These are phyloP conservation scores for Microcebus tavaratra DNA, from an alignment of 2,113 vertebrate species.

Conservation along the genomic window DNA sequence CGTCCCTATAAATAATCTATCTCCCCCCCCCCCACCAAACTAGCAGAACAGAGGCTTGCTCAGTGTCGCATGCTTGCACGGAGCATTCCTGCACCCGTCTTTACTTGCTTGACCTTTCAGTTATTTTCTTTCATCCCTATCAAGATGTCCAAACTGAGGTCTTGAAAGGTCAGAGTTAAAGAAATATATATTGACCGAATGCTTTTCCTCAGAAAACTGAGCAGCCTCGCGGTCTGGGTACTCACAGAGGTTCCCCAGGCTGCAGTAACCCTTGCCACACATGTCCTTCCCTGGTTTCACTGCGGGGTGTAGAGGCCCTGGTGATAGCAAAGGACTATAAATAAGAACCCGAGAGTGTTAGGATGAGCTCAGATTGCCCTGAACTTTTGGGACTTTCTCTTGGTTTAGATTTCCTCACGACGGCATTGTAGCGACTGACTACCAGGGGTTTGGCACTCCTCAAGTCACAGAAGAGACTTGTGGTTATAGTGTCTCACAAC, in stretches of 20 bases:
- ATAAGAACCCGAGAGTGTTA: constrained; percentile 9
- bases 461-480: neutral
- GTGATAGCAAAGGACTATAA: constrained; percentile 16
- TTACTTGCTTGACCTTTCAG: constrained; percentile 20
- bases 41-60: neutral
- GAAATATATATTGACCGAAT: neutral
- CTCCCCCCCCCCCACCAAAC: neutral
- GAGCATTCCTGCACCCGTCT: neutral
- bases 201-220: neutral
- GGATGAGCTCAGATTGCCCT: neutral
- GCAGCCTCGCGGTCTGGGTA: neutral
- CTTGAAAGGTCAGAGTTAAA: constrained; percentile 37
- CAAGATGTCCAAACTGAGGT: constrained; percentile 36
- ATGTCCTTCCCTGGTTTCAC: constrained; percentile 37
- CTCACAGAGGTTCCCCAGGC: neutral
- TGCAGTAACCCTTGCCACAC: neutral
- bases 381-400: constrained; percentile 12
- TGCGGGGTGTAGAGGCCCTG: neutral
- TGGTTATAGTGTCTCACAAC: neutral
- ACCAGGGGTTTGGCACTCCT: neutral
- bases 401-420: neutral
- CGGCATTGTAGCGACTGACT: neutral
- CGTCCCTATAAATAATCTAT: neutral
- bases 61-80: neutral
- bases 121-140: constrained; percentile 29